Evolutionary conservation across 2,113 vertebrate species (phyloP).

Genomic region (Prietella phreatophila): DNA sequence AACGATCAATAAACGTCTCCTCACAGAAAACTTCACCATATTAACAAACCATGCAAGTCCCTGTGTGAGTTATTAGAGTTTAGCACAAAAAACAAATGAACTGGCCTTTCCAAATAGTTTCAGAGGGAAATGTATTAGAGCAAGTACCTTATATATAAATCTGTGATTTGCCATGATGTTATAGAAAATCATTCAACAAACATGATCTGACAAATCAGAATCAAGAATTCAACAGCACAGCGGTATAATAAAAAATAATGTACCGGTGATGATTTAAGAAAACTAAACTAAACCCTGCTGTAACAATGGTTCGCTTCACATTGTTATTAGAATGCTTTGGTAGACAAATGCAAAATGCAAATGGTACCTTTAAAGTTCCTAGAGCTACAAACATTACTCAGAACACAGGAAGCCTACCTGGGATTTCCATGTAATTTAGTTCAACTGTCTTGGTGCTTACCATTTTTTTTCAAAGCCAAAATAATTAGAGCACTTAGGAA

Average conservation of each 20-base stretch:
- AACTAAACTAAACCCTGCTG: background rate
- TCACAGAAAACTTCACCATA: background rate
- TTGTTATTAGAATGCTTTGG: background rate
- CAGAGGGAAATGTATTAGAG: background rate
- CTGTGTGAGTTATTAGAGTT: background rate
- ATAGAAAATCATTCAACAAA: background rate
- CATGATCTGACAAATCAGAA: background rate
- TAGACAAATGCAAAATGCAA: background rate
- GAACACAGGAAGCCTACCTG: background rate
- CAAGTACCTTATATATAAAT: background rate
- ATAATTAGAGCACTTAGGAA: background rate
- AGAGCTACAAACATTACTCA: background rate
- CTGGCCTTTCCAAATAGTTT: too few species aligned
- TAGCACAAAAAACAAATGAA: too few species aligned
- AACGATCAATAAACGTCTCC: background rate
- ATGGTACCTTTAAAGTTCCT: background rate
- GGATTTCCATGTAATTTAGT: background rate
- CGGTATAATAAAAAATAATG: background rate
- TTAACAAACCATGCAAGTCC: background rate
- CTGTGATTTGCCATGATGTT: background rate
- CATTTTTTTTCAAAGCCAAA: background rate
- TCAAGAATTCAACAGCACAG: background rate
- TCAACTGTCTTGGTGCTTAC: background rate
- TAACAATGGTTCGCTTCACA: background rate
- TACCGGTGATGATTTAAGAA: background rate